These are phyloP conservation scores for Drosophila hydei DNA, from an alignment of 1,140 invertebrate genomes.

Conservation along the genomic window DNA sequence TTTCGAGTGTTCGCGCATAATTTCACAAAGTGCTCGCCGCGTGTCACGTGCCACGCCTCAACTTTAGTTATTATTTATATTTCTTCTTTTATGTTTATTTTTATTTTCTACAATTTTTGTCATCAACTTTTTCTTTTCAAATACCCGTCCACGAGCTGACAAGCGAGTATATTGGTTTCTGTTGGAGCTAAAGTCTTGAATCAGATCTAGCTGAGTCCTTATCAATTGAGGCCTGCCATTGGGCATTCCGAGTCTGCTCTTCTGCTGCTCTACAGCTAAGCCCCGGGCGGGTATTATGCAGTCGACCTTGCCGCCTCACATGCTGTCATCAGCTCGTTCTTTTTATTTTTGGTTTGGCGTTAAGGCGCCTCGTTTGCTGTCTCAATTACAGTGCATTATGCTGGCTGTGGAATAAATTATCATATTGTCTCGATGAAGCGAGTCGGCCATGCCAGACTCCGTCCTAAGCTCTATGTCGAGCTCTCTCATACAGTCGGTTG, in stretches of 20 bases:
- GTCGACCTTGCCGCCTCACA: no score
- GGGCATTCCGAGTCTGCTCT: no score
- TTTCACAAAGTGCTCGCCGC: constrained; percentile 41
- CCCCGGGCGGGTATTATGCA: no score
- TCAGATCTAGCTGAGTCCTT: no score
- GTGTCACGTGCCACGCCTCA: constrained; percentile 10
- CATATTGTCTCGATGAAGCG: constrained; percentile 68
- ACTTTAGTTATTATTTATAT: constrained; percentile 33
- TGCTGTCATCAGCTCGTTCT: not conserved
- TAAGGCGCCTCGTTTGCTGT: constrained; percentile 47
- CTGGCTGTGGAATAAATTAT: constrained; percentile 56
- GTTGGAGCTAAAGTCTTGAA: no score
- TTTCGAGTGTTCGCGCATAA: constrained; percentile 38
- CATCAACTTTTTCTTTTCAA: not conserved
- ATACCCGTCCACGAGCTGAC: no score
- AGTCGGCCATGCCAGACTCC: constrained; percentile 16
- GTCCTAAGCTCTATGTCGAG: constrained; percentile 4
- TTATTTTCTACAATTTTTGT: constrained; percentile 30
- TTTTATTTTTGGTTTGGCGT: constrained; percentile 25
- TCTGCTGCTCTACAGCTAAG: no score
- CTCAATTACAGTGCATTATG: constrained; percentile 73
- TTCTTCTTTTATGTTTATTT: constrained; percentile 23
- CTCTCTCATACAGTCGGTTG: constrained; percentile 3
- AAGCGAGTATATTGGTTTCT: not conserved
- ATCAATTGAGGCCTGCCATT: no score